These are phyloP conservation scores for Papilio polyxenes DNA, from an alignment of 1,140 invertebrate genomes.

Conservation along the genomic window DNA sequence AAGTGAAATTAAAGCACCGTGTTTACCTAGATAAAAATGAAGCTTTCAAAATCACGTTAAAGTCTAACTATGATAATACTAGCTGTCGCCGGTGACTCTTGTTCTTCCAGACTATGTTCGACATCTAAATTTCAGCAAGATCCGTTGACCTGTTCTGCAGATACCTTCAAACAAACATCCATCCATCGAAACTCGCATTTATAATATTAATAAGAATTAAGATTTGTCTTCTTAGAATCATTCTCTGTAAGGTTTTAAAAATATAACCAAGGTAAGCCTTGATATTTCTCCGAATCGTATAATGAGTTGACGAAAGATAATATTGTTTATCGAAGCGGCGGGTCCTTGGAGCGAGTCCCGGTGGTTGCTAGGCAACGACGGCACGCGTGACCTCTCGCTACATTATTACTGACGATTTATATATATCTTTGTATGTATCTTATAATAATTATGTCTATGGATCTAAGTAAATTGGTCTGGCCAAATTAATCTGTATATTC, in stretches of 20 bases:
- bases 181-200: too few relatives aligned
- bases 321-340: neutral
- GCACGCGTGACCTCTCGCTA: neutral
- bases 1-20: neutral
- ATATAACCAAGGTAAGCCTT: neutral
- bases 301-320: slow-evolving; percentile 6
- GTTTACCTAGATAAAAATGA: too few relatives aligned
- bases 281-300: neutral
- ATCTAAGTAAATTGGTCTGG: neutral
- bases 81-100: too few relatives aligned
- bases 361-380: neutral
- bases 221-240: neutral
- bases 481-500: neutral
- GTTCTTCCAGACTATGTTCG: too few relatives aligned
- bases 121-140: too few relatives aligned
- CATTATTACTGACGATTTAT: neutral
- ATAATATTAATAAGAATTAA: too few relatives aligned
- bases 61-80: neutral
- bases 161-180: too few relatives aligned
- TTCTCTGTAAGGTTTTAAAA: neutral
- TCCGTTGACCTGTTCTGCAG: too few relatives aligned
- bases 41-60: neutral
- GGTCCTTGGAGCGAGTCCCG: neutral
- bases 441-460: neutral
- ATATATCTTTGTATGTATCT: neutral